Conservation (phyloP, 1,140 invertebrate genomes). For the Neodiprion lecontei region DNA sequence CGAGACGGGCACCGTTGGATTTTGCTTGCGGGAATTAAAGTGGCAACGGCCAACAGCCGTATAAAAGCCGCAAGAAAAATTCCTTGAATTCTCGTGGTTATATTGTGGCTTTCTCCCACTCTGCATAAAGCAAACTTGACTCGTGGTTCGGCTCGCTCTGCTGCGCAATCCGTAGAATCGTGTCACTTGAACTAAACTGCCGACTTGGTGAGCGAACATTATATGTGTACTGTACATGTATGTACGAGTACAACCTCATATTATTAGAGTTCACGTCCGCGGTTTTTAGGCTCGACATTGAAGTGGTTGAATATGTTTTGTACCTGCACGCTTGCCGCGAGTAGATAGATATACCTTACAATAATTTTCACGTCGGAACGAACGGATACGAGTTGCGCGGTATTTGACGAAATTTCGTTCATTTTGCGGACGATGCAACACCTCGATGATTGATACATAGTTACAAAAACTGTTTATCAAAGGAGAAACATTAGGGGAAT, state of each 20-base stretch:
- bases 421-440: no score
- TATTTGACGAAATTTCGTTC: no score
- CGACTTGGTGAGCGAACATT: background rate
- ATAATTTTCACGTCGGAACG: no score
- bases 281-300: no score
- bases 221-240: background rate
- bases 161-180: background rate
- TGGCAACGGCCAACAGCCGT: slow-evolving; percentile 6
- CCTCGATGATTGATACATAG: background rate
- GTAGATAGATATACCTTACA: no score
- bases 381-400: no score
- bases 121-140: background rate
- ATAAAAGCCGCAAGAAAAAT: background rate
- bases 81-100: slow-evolving; percentile 2
- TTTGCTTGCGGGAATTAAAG: background rate
- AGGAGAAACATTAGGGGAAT: background rate
- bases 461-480: background rate
- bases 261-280: background rate
- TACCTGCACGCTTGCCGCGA: no score
- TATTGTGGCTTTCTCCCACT: background rate
- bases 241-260: background rate
- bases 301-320: no score
- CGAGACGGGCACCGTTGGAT: background rate
- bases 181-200: background rate
- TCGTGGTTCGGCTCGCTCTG: background rate